Percentiles rank a stretch among this genome's conserved stretches.
These are phyloP conservation scores for Nerophis lumbriciformis DNA, from an alignment of 2,113 vertebrate species.

Conservation along the genomic window DNA sequence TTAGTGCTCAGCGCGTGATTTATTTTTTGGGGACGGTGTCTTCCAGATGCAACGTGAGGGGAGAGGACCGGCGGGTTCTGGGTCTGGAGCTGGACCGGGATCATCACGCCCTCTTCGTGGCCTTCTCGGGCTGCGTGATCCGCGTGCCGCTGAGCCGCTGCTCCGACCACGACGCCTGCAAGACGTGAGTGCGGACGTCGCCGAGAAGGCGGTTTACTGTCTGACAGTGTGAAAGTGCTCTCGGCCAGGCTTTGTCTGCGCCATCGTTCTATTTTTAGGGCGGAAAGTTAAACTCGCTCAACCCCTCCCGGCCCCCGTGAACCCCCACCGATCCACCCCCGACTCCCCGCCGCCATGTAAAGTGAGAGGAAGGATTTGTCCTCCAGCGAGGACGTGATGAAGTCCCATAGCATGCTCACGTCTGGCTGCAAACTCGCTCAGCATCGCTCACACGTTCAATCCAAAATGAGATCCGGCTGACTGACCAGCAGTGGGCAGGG, in stretches of 20 bases:
- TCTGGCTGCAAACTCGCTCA: constrained; percentile 55
- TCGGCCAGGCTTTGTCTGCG: neutral
- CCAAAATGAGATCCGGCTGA: constrained; percentile 70
- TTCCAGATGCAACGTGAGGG: constrained; percentile 77
- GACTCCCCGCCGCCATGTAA: neutral
- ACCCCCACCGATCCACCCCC: neutral
- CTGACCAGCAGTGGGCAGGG: constrained; percentile 57
- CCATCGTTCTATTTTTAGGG: constrained; percentile 59
- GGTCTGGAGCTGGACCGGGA: constrained; percentile 82
- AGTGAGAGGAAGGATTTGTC: constrained; percentile 40
- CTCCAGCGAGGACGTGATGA: constrained; percentile 44
- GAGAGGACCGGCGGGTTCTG: constrained; percentile 73
- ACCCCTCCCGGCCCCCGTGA: neutral
- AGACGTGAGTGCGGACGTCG: constrained; percentile 65
- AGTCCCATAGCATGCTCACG: constrained; percentile 59
- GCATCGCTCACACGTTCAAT: constrained; percentile 28
- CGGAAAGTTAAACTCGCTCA: constrained; percentile 44
- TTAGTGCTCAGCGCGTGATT: neutral
- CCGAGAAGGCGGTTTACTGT: neutral
- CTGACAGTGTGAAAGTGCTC: neutral
- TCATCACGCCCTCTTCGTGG: constrained; percentile 82
- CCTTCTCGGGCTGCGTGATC: constrained; percentile 82
- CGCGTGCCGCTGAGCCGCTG: constrained; percentile 83
- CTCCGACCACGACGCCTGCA: constrained; percentile 72
- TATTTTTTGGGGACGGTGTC: neutral